Evolutionary conservation across 2,797 vertebrate genomes (phyloP).

Genomic region (Chaetophractus vellerosus): DNA sequence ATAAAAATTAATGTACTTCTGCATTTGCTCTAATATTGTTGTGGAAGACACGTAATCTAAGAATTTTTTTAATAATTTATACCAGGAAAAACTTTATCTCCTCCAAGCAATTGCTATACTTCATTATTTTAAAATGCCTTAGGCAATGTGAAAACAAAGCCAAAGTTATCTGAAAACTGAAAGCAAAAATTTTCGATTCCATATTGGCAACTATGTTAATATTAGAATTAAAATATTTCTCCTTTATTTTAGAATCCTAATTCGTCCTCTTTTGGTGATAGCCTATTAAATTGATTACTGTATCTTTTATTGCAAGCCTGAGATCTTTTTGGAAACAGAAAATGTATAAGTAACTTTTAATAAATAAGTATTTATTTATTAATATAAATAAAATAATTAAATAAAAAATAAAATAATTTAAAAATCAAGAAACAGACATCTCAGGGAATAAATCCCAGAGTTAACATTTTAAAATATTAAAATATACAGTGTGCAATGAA

Average conservation of each 20-base stretch:
- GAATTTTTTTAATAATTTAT: conserved; percentile 51
- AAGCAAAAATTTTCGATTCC: conserved; percentile 21
- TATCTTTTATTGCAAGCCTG: conserved; percentile 17
- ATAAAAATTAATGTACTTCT: conserved; percentile 30
- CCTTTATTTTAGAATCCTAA: conserved; percentile 41
- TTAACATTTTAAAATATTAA: too few species aligned
- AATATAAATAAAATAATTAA: too few species aligned
- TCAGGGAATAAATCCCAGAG: too few species aligned
- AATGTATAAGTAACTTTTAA: too few species aligned
- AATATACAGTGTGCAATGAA: too few species aligned
- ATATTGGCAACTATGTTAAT: background rate
- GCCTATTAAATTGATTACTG: background rate
- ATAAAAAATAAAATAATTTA: too few species aligned
- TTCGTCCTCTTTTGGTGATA: conserved; percentile 4
- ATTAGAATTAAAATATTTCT: background rate
- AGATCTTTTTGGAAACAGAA: conserved; percentile 8
- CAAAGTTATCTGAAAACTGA: background rate
- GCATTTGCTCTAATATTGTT: conserved; percentile 11
- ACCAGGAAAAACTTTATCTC: conserved; percentile 16
- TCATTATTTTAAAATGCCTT: conserved; percentile 53
- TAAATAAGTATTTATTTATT: background rate
- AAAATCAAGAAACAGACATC: too few species aligned
- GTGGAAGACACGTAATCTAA: background rate
- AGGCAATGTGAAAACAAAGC: background rate
- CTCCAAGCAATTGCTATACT: background rate